Evolutionary conservation across 2,888 invertebrate genomes (phyloP).

Genomic region (Stratiomys singularior): DNA sequence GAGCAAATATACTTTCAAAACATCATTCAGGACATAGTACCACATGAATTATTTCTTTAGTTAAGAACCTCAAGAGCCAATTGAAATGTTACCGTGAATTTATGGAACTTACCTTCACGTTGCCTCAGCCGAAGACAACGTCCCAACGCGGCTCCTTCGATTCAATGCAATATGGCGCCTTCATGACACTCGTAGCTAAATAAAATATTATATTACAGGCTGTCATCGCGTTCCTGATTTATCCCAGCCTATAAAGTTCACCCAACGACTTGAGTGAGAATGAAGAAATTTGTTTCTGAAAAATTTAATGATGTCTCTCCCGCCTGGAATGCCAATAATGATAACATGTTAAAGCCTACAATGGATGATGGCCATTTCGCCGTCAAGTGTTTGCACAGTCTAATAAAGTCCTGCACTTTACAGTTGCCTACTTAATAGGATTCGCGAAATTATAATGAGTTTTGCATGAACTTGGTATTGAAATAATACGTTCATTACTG

Average conservation of each 20-base stretch:
- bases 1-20: conserved; percentile 21
- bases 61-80: not conserved
- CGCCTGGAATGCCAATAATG: not conserved
- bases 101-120: not conserved
- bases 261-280: not conserved
- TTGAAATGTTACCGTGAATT: conserved; percentile 40
- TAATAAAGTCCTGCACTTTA: conserved; percentile 39
- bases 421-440: conserved; percentile 41
- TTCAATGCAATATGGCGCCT: not conserved
- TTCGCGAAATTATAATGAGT: conserved; percentile 39
- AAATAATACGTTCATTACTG: conserved; percentile 41
- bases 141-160: conserved; percentile 6
- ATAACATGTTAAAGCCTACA: not conserved
- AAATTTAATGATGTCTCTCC: conserved; percentile 11
- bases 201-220: not conserved
- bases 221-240: conserved; percentile 39
- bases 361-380: conserved; percentile 30
- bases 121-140: not conserved
- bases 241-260: conserved; percentile 36
- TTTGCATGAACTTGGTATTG: conserved; percentile 39
- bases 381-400: conserved; percentile 25
- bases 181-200: not conserved
- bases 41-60: conserved; percentile 18
- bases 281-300: conserved; percentile 31
- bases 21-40: conserved; percentile 9